Base-by-base conservation (phyloP, 1,140 invertebrate genomes). In the Sipha flava region DNA sequence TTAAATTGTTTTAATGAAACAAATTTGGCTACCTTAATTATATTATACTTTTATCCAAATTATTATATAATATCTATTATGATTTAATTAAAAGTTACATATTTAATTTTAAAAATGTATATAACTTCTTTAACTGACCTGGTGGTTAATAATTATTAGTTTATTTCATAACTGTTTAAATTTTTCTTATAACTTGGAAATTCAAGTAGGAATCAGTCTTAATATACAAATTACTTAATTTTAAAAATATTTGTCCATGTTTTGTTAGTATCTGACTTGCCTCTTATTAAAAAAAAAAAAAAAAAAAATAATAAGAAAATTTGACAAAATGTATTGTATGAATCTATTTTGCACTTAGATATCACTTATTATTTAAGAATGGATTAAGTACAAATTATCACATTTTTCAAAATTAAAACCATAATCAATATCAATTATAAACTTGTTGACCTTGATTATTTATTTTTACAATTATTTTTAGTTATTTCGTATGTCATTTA, bases 211-310 rank as follows among this genome's bases (percentile, higher is more conserved):
- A 43, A 43, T 43, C 10, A 43, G 9, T 43, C 9, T 12, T 12
- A 12, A 43, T 1, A 9, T 43, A 40, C 21, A 10, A 3, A 64
- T 21, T 40, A 40, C 9, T 21, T 66, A 66, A 66, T 12, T 7
- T 16, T 14, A 40, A 2, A 21, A 12, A 14, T 37, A 37, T 10
- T 66, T 12, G 40, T 43, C 14, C 3, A 10, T 16, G 23, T 23
- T 40, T 37, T 66, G 34, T 66, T 62, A 31, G 29, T 62, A 62
- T 3, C 57, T 34, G 34, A 3, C 31, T 40, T 66, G n/a, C 91
- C 82, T n/a, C n/a, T n/a, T n/a, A n/a, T n/a, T n/a, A n/a, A n/a
- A 91, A 92, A 85, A 92, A 93, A 89, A 92, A 92, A 89, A 89
- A 82, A 84, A 66, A 81, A 79, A 23, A 73, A 45, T 66, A 64